Evolutionary conservation across 2,113 vertebrate species (phyloP).

Genomic region (Zapus hudsonius): DNA sequence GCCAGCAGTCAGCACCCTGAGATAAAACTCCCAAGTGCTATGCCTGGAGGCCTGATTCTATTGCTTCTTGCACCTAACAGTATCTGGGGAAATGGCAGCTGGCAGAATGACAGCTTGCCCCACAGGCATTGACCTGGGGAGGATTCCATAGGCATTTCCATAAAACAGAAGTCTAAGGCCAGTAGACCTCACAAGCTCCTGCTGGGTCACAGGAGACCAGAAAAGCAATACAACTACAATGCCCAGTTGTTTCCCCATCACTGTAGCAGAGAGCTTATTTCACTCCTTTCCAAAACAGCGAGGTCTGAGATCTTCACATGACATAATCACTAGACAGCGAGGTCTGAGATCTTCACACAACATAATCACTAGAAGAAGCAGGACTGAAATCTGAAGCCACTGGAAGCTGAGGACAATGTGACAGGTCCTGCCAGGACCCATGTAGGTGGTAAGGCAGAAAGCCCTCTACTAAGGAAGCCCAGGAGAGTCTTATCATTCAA

Average conservation of each 20-base stretch:
- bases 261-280: not conserved
- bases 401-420: not conserved
- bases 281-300: conserved; percentile 26
- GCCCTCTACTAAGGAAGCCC: not conserved
- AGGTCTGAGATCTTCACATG: not conserved
- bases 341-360: not conserved
- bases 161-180: conserved; percentile 23
- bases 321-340: not conserved
- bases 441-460: not conserved
- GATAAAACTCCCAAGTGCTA: not conserved
- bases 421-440: not conserved
- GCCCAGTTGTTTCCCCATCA: not conserved
- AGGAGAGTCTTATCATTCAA: no score
- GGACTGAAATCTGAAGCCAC: not conserved
- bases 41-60: not conserved
- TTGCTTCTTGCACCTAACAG: not conserved
- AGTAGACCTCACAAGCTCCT: not conserved
- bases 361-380: not conserved
- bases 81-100: not conserved
- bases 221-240: not conserved
- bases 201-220: conserved; percentile 19
- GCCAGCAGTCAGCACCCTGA: not conserved
- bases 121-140: not conserved
- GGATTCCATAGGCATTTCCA: not conserved
- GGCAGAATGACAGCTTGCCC: not conserved